phyloP scores from a whole-genome alignment of 2,888 invertebrate species.

The Pyrgus malvae region DNA sequence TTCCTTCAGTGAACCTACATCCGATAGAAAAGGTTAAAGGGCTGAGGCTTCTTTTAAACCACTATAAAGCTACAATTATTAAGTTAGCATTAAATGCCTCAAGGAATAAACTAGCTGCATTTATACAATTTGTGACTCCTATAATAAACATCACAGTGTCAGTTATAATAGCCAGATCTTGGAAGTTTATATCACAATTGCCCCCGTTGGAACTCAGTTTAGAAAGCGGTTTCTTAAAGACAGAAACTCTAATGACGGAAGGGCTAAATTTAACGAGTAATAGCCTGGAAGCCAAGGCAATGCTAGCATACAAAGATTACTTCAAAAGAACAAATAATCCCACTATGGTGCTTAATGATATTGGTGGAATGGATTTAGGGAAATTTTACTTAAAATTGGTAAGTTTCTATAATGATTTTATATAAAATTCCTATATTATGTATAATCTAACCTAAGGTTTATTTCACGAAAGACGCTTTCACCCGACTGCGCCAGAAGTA shows the following conservation, averaged over 20 bases:
- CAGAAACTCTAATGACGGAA: constrained; percentile 62
- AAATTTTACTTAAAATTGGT: constrained; percentile 73
- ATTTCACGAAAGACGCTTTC: too few relatives aligned
- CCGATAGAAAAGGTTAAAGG: constrained; percentile 66
- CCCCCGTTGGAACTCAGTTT: constrained; percentile 82
- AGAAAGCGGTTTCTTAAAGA: constrained; percentile 59
- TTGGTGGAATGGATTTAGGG: constrained; percentile 57
- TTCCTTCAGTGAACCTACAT: constrained; percentile 55
- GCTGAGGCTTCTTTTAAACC: constrained; percentile 60
- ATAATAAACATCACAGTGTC: constrained; percentile 71
- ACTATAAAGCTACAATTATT: constrained; percentile 73
- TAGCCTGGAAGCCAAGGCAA: constrained; percentile 51
- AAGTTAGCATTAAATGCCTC: constrained; percentile 65
- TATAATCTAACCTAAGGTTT: too few relatives aligned
- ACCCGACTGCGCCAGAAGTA: too few relatives aligned
- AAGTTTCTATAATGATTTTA: constrained; percentile 48
- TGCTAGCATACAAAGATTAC: constrained; percentile 60
- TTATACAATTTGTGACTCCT: constrained; percentile 71
- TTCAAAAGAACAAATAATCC: constrained; percentile 53
- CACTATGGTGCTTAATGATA: constrained; percentile 55
- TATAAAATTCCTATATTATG: too few relatives aligned
- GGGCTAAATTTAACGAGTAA: constrained; percentile 45
- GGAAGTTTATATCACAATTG: constrained; percentile 78
- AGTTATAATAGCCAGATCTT: constrained; percentile 67
- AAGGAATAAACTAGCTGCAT: constrained; percentile 62